Percentiles rank a stretch among this genome's conserved stretches.
phyloP scores from a whole-genome alignment of 2,113 vertebrate genomes.

The Cebidichthys violaceus region DNA sequence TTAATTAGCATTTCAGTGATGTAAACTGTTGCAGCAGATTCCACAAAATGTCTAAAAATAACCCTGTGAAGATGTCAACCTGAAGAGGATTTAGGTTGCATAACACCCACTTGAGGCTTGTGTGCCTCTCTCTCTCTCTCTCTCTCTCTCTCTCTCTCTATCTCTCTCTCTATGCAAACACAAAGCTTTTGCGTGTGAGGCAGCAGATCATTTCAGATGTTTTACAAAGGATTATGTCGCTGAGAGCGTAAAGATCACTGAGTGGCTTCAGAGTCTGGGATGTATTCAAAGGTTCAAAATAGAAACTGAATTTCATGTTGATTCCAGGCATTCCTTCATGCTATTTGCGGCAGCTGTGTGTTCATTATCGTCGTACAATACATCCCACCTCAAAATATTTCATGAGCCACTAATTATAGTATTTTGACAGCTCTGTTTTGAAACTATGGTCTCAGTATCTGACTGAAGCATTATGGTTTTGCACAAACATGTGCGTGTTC shows the following conservation, averaged over 20 bases:
- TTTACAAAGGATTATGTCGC: slow-evolving; percentile 53
- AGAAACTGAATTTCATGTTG: slow-evolving; percentile 46
- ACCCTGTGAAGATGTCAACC: slow-evolving; percentile 44
- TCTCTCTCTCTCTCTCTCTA: slow-evolving; percentile 31
- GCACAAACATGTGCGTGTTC: slow-evolving; percentile 58
- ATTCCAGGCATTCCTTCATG: slow-evolving; percentile 64
- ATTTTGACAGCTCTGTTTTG: slow-evolving; percentile 68
- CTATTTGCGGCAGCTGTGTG: slow-evolving; percentile 61
- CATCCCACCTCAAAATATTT: slow-evolving; percentile 61
- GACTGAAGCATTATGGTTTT: slow-evolving; percentile 55
- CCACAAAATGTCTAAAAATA: slow-evolving; percentile 66
- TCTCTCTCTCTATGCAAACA: slow-evolving; percentile 50
- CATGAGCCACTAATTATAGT: slow-evolving; percentile 69
- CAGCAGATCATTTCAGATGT: slow-evolving; percentile 60
- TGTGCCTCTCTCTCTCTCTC: slow-evolving; percentile 21
- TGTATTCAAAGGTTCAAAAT: slow-evolving; percentile 54
- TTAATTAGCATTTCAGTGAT: slow-evolving; percentile 61
- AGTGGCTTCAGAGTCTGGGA: slow-evolving; percentile 21
- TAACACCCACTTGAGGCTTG: slow-evolving; percentile 23
- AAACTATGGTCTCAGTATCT: slow-evolving; percentile 47
- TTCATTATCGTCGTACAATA: slow-evolving; percentile 55
- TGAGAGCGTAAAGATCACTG: slow-evolving; percentile 39
- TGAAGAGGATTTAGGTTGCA: slow-evolving; percentile 40
- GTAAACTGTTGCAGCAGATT: slow-evolving; percentile 69
- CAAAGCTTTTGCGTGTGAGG: slow-evolving; percentile 56